Evolutionary conservation across 2,888 invertebrate genomes (phyloP), one percentile per base, ranked within the genome.

Genomic region (Eupeodes latifasciatus): DNA sequence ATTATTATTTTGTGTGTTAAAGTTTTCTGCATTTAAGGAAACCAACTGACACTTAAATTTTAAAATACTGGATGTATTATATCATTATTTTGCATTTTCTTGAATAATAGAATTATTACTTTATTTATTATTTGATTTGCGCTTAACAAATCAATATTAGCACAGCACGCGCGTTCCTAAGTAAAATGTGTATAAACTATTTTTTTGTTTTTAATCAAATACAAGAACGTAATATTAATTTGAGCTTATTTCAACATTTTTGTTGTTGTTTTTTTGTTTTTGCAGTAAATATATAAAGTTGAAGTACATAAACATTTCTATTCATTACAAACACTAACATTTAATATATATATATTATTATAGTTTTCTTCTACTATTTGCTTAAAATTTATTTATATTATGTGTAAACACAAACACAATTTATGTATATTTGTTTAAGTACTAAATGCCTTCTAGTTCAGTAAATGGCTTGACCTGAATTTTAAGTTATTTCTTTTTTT

Each of bases 321-420:
- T 51, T 74, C 51, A 51, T 62, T 75, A 62, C 62, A 75, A 75
- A 75, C 75, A 62, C 74, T 75, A 62, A 75, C 61, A 62, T 75
- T 62, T 47, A 61, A 62, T 75, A 62, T 62, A 51, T 53, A 4
- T 5, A 5, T 67, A 51, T 74, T 12, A 34, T 59, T 34, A 59
- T 69, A 44, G 0, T 57, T 71, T 57, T 57, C 9, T 57, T 71
- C 27, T 44, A 57, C 27, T 19, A 19, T 72, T 59, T 72, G 27
- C 40, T 47, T 44, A 59, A 67, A 69, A 55, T 55, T 55, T 44
- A 71, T 81, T 74, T 77, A 81, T 55, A 77, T 77, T 55, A 77
- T 77, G 77, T 75, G 61, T 74, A 57, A 86, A 82, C 44, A 72
- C 79, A 78, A 86, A 87, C 79, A 79, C 57, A 76, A 66, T 79